Evolutionary conservation across 2,888 invertebrate genomes (phyloP).

Genomic region (Chrysolina haemoptera): DNA sequence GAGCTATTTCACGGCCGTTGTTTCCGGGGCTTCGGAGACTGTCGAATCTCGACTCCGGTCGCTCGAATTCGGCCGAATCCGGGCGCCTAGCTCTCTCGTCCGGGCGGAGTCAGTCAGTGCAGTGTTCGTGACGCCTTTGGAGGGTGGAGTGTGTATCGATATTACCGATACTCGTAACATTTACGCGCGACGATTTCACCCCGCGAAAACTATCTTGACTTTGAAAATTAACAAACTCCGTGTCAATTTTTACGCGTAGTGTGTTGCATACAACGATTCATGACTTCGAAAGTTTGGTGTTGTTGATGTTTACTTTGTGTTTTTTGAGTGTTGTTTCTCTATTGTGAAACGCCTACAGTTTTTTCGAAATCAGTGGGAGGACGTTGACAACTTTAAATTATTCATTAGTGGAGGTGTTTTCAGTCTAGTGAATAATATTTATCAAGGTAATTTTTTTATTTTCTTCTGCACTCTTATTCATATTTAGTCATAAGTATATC

Average conservation of each 20-base stretch:
- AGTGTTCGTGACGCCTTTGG: conserved; percentile 60
- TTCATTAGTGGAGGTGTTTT: conserved; percentile 37
- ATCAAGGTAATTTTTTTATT: conserved; percentile 34
- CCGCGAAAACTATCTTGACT: conserved; percentile 6
- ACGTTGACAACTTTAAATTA: conserved; percentile 28
- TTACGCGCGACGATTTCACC: conserved; percentile 48
- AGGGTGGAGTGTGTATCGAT: conserved; percentile 55
- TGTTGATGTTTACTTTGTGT: conserved; percentile 31
- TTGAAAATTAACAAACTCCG: conserved; percentile 26
- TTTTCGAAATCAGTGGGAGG: background rate
- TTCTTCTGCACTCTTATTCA: background rate
- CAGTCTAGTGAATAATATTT: conserved; percentile 39
- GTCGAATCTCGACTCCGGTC: conserved; percentile 49
- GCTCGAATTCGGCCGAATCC: conserved; percentile 52
- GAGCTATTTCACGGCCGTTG: conserved; percentile 57
- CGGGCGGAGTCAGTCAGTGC: conserved; percentile 68
- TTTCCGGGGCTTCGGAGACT: conserved; percentile 57
- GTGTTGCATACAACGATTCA: conserved; percentile 46
- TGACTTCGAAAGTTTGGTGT: conserved; percentile 33
- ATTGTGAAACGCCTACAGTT: conserved; percentile 15
- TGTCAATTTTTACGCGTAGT: conserved; percentile 48
- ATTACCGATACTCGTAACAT: conserved; percentile 37
- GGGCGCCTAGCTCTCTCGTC: conserved; percentile 58
- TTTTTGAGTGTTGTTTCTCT: conserved; percentile 30
- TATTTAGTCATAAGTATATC: too few species aligned